Evolutionary conservation across 2,888 invertebrate genomes (phyloP), one percentile per base, ranked within the genome.

Genomic region (Diarsia rubi): DNA sequence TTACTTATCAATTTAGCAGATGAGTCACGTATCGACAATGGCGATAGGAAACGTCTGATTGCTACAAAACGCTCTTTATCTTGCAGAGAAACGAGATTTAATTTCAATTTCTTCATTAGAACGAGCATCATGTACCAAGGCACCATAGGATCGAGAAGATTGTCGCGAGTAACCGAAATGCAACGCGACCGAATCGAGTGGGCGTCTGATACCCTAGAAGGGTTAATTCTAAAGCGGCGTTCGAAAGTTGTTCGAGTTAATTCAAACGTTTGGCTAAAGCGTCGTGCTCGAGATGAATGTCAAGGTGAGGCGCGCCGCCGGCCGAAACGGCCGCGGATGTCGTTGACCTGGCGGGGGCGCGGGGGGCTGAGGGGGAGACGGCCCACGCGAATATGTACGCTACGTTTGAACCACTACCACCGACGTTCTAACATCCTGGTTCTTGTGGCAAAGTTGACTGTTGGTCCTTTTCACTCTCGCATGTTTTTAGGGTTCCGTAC

Each of bases 301-400:
- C 96, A 96, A 96, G 96, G 96, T 96, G 95, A 96, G 96, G 95
- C 94, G 94, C 94, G 94, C 95, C 94, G 94, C 90, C 94, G 95
- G 94, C 96, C 96, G 95, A 96, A 95, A 94, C 95, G 95, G 93
- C 95, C 92, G 93, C 92, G 90, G 93, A 92, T 93, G 95, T 95
- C 96, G 91, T 94, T 94, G 96, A 96, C 95, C 96, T 92, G 87
- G 88, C 81, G 86, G 88, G 88, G 88, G 81, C 84, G 87, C 87
- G 86, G 87, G 90, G 90, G 91, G 89, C 80, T 86, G 90, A 89
- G 90, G 89, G 93, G 93, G 92, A 92, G 91, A 88, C 94, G 93
- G 93, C 95, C 95, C 94, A 95, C 96, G 95, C 96, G 95, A 96
- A 96, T 95, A 95, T 94, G 90, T 92, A 94, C 93, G 92, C 93